Evolutionary conservation across 2,113 vertebrate genomes (phyloP).

Genomic region (Glaucomys volans): DNA sequence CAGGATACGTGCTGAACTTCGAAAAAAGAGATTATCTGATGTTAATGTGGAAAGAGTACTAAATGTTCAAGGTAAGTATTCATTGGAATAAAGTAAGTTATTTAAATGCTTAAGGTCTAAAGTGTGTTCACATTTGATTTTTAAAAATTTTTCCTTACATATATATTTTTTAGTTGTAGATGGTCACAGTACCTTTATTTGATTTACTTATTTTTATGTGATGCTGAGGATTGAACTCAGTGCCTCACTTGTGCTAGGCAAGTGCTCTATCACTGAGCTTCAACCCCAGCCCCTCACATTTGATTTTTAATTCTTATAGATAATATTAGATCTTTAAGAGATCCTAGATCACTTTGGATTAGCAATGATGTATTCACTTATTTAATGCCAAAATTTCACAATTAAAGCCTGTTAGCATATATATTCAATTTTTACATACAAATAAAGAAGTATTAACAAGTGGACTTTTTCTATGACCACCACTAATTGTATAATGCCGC

Average conservation of each 20-base stretch:
- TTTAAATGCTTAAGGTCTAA: background rate
- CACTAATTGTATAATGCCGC: background rate
- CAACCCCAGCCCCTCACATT: background rate
- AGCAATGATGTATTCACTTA: background rate
- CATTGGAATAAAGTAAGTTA: background rate
- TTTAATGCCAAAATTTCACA: conserved; percentile 4
- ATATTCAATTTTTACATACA: conserved; percentile 45
- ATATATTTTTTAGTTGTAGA: too few relatives aligned
- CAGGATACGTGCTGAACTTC: conserved; percentile 96
- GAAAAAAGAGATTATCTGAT: conserved; percentile 98
- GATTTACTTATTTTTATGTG: too few relatives aligned
- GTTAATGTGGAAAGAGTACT: conserved; percentile 98
- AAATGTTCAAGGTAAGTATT: conserved; percentile 97
- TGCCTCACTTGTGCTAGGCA: too few relatives aligned
- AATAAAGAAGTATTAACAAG: conserved; percentile 31
- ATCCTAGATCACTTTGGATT: background rate
- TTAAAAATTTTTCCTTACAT: background rate
- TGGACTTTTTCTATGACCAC: background rate
- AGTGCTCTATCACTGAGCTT: too few relatives aligned
- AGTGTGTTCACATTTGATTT: background rate
- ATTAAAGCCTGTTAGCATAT: conserved; percentile 56
- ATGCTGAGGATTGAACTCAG: too few relatives aligned
- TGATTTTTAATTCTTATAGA: conserved; percentile 36
- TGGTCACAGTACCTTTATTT: too few relatives aligned
- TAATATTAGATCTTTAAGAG: background rate